Evolutionary conservation across 2,113 vertebrate genomes (phyloP).

Genomic region (Eulacestoma nigropectus): DNA sequence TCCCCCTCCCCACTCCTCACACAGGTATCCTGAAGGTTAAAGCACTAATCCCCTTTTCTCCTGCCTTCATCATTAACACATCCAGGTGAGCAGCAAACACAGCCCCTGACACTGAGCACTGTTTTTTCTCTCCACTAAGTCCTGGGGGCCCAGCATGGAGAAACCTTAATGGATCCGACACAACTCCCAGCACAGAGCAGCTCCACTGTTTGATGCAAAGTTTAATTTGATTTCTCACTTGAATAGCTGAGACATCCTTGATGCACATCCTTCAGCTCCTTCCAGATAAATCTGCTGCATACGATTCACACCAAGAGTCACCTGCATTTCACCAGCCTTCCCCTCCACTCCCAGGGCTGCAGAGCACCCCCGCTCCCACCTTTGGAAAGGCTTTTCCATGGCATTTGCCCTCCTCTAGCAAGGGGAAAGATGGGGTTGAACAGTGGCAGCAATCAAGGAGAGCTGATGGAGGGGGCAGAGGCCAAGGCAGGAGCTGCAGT

Average conservation of each 20-base stretch:
- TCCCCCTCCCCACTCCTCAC: background rate
- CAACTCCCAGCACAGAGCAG: background rate
- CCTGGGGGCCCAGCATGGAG: background rate
- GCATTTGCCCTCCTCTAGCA: background rate
- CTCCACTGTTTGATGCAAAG: conserved; percentile 13
- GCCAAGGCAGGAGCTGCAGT: background rate
- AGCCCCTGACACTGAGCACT: background rate
- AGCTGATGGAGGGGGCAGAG: background rate
- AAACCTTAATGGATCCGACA: background rate
- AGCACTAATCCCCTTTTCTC: background rate
- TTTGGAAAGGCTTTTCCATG: background rate
- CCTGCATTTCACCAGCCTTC: background rate
- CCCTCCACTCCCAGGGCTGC: background rate
- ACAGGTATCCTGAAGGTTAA: background rate
- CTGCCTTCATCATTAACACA: background rate
- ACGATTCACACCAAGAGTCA: background rate
- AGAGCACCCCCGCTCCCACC: background rate
- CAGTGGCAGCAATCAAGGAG: background rate
- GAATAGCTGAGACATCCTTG: conserved; percentile 58
- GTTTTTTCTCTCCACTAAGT: background rate
- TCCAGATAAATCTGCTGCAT: conserved; percentile 9
- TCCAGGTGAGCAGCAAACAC: background rate
- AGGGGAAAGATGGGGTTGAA: background rate
- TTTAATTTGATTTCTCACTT: conserved; percentile 69
- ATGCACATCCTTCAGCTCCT: background rate